A percentile compares a stretch with the other conserved stretches of the same genome.
phyloP scores from a whole-genome alignment of 1,140 invertebrate species.

The Micrasema longulum region DNA sequence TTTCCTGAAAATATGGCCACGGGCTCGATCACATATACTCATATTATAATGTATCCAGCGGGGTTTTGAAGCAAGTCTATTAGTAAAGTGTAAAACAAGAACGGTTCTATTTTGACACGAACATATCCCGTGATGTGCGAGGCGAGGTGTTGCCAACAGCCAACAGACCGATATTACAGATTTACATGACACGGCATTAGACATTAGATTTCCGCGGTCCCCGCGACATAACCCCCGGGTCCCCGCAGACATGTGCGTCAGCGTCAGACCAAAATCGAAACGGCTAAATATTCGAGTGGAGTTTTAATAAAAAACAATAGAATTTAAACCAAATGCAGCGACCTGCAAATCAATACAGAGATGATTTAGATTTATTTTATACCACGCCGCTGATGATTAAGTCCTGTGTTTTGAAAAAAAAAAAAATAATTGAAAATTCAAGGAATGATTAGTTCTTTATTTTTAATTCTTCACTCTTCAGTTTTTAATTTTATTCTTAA shows the following conservation, averaged over 20 bases:
- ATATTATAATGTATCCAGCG: neutral
- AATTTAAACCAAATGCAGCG: neutral
- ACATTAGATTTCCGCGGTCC: neutral
- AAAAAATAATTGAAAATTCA: too few relatives aligned
- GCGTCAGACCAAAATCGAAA: constrained; percentile 3
- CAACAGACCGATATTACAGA: too few relatives aligned
- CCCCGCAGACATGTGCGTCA: neutral
- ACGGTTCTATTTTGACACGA: constrained; percentile 15
- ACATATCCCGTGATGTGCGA: too few relatives aligned
- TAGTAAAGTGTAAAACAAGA: constrained; percentile 19
- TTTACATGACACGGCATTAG: constrained; percentile 25
- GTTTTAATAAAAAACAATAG: neutral
- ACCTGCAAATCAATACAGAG: too few relatives aligned
- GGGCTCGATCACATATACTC: neutral
- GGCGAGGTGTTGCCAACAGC: constrained; percentile 3
- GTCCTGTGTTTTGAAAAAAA: too few relatives aligned
- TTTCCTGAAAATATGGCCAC: neutral
- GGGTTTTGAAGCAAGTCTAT: constrained; percentile 5
- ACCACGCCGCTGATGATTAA: too few relatives aligned
- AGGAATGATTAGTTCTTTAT: too few relatives aligned
- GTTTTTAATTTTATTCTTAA: too few relatives aligned
- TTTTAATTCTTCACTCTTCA: too few relatives aligned
- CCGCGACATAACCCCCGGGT: neutral
- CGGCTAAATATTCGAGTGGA: neutral
- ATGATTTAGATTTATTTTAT: too few relatives aligned